Evolutionary conservation across 2,888 invertebrate species (phyloP).

Genomic region (Liodrosophila aerea): DNA sequence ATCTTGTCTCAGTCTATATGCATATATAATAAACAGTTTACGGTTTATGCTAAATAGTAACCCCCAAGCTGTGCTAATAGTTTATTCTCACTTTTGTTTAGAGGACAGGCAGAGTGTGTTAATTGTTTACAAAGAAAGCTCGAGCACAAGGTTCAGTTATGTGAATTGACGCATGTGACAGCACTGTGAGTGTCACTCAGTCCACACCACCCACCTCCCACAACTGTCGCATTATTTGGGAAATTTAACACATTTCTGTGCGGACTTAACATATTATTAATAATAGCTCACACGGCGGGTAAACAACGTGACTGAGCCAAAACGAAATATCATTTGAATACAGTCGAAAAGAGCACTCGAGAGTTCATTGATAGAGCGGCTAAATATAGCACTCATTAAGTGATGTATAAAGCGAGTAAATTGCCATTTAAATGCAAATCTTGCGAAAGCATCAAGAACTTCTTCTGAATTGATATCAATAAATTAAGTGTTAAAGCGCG

Average conservation of each 20-base stretch:
- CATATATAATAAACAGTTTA: neutral
- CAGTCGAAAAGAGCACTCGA: slow-evolving; percentile 14
- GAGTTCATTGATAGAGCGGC: slow-evolving; percentile 40
- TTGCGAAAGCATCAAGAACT: neutral
- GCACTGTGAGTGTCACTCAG: neutral
- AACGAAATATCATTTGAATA: slow-evolving; percentile 7
- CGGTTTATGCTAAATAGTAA: neutral
- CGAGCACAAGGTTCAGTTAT: slow-evolving; percentile 22
- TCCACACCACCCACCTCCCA: neutral
- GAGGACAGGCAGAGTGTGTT: neutral
- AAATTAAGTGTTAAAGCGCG: slow-evolving; percentile 33
- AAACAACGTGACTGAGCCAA: slow-evolving; percentile 20
- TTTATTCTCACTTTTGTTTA: slow-evolving; percentile 13
- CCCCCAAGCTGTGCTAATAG: neutral
- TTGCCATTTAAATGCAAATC: slow-evolving; percentile 35
- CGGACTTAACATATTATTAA: slow-evolving; percentile 42
- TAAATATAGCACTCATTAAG: slow-evolving; percentile 63
- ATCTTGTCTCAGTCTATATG: slow-evolving; percentile 12
- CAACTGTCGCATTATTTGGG: slow-evolving; percentile 34
- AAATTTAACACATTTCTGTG: slow-evolving; percentile 55
- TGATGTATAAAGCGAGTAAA: slow-evolving; percentile 24
- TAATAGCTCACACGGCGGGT: slow-evolving; percentile 38
- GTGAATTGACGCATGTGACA: slow-evolving; percentile 43
- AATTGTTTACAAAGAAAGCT: slow-evolving; percentile 7
- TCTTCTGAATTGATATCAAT: slow-evolving; percentile 26